Base-by-base conservation (phyloP, 2,797 vertebrate species). In the Pampus argenteus region DNA sequence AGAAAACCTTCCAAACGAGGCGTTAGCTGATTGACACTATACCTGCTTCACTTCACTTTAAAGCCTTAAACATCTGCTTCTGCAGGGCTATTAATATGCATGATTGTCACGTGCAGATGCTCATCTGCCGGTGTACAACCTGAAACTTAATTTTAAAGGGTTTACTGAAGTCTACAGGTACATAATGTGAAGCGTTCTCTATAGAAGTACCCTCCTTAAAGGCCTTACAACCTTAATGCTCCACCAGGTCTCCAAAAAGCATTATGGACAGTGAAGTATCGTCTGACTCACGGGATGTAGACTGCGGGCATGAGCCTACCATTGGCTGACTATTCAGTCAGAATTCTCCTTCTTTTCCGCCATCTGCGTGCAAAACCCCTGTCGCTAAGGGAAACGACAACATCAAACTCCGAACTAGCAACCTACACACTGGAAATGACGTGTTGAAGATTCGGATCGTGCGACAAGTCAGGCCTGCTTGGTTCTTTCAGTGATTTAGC, bases 61-160 rank as follows among this genome's bases (percentile, higher is more conserved):
- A 68, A 42, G 14, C 17, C 36, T 17, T 2, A 51, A 49, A 52
- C 66, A 58, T 66, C 55, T 34, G 42, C 38, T 56, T 47, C 38
- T 42, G 5, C 1, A 1, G 23, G 14, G 13, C 15, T 18, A 66
- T 58, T 31, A 71, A 78, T 78, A 74, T 73, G 28, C 36, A 64
- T 48, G 17, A 48, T 9, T 31, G 20, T 15, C 7, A n/a, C 3
- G 20, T 40, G 47, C 54, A 34, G 42, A 47, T 52, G 22, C 14
- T 36, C 1, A 1, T 44, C 26, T 58, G 44, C 20, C 4, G 1
- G 11, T 38, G 25, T 4, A 5, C 2, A 17, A 42, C 40, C 15
- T 42, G 40, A 18, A 44, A 44, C 10, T 31, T 51, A 1, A 25
- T 55, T 44, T 14, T 3, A 17, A 42, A 48, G 38, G 38, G 7